These are phyloP conservation scores for Lampris incognitus DNA, from an alignment of 2,113 vertebrate species.

Conservation along the genomic window DNA sequence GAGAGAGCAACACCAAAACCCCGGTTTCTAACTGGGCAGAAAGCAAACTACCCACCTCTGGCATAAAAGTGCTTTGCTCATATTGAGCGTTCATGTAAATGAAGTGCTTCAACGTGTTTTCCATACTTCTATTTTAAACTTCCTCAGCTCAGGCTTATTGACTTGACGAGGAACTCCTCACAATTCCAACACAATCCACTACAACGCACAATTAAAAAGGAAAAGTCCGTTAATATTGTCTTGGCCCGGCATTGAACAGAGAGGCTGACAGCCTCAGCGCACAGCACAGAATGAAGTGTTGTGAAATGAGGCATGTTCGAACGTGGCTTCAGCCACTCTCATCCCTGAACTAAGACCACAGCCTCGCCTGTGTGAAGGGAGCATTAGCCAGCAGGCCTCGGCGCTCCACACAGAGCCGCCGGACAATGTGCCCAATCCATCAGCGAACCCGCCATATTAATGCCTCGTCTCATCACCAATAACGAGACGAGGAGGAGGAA, in stretches of 20 bases:
- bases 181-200: constrained; percentile 86
- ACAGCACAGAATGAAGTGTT: constrained; percentile 9
- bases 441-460: constrained; percentile 42
- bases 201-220: constrained; percentile 83
- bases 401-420: constrained; percentile 22
- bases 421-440: constrained; percentile 37
- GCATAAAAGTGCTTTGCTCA: no score
- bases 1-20: no score
- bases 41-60: no score
- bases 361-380: not conserved
- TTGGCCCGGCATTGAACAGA: constrained; percentile 88
- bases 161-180: not conserved
- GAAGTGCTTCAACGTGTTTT: no score
- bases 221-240: constrained; percentile 86
- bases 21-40: no score
- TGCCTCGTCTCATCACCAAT: constrained; percentile 39
- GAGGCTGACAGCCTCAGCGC: not conserved
- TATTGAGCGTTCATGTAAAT: no score
- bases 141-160: no score
- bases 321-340: constrained; percentile 14
- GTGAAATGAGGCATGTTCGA: constrained; percentile 40
- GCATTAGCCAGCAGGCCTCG: not conserved
- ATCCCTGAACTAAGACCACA: not conserved
- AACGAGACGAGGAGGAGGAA: constrained; percentile 14
- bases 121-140: no score